phyloP scores from a whole-genome alignment of 2,113 vertebrate genomes.

The Condylura cristata region DNA sequence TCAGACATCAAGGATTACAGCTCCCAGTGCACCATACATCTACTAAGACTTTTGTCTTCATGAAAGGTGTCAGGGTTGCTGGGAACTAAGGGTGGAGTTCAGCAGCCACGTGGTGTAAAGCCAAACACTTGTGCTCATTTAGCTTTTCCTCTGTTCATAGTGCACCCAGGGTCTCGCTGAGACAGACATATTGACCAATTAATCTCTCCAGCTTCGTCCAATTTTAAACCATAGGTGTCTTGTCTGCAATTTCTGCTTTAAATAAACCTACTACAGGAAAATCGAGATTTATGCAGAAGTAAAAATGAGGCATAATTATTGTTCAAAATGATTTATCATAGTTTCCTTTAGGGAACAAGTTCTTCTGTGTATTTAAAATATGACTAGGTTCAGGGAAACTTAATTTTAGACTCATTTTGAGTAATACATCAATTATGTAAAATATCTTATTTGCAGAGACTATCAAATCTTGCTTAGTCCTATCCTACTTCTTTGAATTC shows the following conservation, averaged over 20 bases:
- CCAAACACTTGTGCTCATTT: no score
- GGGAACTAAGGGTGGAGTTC: no score
- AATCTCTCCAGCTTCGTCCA: neutral
- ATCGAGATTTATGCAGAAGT: slow-evolving; percentile 26
- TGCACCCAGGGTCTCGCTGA: neutral
- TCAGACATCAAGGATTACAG: no score
- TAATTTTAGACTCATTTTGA: slow-evolving; percentile 57
- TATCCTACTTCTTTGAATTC: slow-evolving; percentile 11
- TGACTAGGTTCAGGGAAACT: slow-evolving; percentile 17
- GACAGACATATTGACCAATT: neutral
- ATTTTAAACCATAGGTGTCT: neutral
- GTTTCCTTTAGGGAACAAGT: slow-evolving; percentile 17
- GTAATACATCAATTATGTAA: slow-evolving; percentile 45
- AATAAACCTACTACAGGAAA: slow-evolving; percentile 3
- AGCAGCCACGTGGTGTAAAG: no score
- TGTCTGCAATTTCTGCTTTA: neutral
- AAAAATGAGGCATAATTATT: slow-evolving; percentile 50
- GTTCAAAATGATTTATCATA: slow-evolving; percentile 28
- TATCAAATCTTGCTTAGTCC: neutral
- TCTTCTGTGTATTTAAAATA: slow-evolving; percentile 60
- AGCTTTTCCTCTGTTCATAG: no score
- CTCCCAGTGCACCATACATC: no score
- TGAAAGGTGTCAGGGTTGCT: no score
- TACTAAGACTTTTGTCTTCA: no score
- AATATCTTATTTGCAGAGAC: slow-evolving; percentile 41